phyloP scores from a whole-genome alignment of 2,888 invertebrate genomes.

The Proisotoma minuta region DNA sequence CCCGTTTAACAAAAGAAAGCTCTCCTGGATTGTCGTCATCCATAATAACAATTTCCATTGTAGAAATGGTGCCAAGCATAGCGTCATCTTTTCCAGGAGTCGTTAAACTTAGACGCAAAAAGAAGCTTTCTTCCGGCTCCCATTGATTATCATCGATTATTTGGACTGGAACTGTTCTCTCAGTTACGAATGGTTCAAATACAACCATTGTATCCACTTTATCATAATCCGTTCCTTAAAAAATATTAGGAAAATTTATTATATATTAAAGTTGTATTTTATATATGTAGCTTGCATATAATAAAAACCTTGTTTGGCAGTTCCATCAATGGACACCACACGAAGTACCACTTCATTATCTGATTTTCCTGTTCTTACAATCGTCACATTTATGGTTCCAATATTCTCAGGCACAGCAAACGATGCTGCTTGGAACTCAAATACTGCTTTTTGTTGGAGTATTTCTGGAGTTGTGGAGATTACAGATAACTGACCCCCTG shows the following conservation, averaged over 20 bases:
- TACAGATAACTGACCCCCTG: neutral
- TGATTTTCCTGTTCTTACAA: constrained; percentile 54
- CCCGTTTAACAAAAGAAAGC: constrained; percentile 56
- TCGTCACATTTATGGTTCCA: constrained; percentile 50
- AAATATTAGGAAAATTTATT: neutral
- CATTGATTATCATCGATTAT: constrained; percentile 58
- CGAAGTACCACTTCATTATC: constrained; percentile 52
- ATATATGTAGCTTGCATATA: too few relatives aligned
- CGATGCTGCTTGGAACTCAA: constrained; percentile 57
- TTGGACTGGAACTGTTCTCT: constrained; percentile 16
- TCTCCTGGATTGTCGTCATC: constrained; percentile 60
- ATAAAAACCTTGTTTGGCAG: constrained; percentile 47
- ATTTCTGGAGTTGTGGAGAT: neutral
- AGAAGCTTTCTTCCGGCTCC: constrained; percentile 60
- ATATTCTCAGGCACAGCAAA: constrained; percentile 56
- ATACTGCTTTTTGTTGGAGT: constrained; percentile 49
- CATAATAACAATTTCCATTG: constrained; percentile 58
- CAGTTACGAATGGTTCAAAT: constrained; percentile 21
- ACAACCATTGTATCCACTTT: neutral
- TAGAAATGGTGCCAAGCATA: constrained; percentile 54
- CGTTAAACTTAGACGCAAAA: constrained; percentile 53
- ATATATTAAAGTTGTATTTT: neutral
- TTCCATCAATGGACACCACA: constrained; percentile 58
- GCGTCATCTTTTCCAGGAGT: constrained; percentile 31
- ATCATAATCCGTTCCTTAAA: constrained; percentile 8